phyloP scores from a whole-genome alignment of 2,888 invertebrate species.

The Ochropleura leucogaster region DNA sequence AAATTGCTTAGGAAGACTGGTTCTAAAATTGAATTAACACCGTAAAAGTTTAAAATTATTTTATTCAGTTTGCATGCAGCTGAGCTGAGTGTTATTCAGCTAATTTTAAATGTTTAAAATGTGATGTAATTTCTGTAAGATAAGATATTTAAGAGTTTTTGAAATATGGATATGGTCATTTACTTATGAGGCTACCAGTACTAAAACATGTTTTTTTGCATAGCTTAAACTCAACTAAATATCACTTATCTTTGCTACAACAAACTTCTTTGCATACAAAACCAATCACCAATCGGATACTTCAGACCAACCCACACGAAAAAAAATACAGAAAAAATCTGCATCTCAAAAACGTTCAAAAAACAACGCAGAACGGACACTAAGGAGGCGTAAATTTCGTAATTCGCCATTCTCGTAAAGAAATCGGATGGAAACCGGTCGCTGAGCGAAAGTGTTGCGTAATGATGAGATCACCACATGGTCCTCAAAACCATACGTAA shows the following conservation, averaged over 20 bases:
- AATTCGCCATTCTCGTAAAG: constrained; percentile 60
- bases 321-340: constrained; percentile 1
- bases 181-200: too few relatives aligned
- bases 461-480: constrained; percentile 61
- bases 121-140: too few relatives aligned
- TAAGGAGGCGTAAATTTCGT: constrained; percentile 64
- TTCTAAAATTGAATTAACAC: too few relatives aligned
- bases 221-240: neutral
- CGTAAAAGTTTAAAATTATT: too few relatives aligned
- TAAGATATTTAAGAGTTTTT: too few relatives aligned
- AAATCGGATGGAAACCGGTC: constrained; percentile 61
- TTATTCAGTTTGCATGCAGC: too few relatives aligned
- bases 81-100: too few relatives aligned
- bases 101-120: too few relatives aligned
- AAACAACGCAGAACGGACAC: constrained; percentile 18
- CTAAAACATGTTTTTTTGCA: neutral
- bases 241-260: neutral
- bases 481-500: constrained; percentile 34
- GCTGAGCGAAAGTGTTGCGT: constrained; percentile 62
- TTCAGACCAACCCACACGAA: neutral
- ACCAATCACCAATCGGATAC: neutral
- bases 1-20: too few relatives aligned
- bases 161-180: too few relatives aligned
- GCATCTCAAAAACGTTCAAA: constrained; percentile 9
- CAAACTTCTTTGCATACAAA: neutral